Conservation (phyloP, 2,888 invertebrate genomes). For the Chromoteleia sp. region DNA sequence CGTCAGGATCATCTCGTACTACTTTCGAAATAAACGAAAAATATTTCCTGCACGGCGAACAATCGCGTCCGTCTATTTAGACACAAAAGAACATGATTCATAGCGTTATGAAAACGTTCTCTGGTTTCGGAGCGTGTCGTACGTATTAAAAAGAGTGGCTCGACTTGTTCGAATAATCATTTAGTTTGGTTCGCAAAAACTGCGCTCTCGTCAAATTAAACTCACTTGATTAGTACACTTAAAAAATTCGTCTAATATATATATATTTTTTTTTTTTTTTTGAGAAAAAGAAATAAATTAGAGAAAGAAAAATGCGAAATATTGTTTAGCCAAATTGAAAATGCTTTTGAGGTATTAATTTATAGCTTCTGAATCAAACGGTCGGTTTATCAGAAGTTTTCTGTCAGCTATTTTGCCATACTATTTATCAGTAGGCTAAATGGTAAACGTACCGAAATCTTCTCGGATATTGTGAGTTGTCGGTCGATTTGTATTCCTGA, state of each 20-base stretch:
- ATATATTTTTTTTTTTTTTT: no score
- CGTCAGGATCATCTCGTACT: slow-evolving; percentile 26
- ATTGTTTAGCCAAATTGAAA: no score
- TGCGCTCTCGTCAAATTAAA: slow-evolving; percentile 17
- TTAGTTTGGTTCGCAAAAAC: slow-evolving; percentile 28
- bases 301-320: no score
- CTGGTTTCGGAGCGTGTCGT: slow-evolving; percentile 14
- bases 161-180: slow-evolving; percentile 35
- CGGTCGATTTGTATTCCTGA: slow-evolving; percentile 43
- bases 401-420: slow-evolving; percentile 1
- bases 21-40: slow-evolving; percentile 45
- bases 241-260: neutral
- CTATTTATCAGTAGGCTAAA: neutral
- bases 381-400: no score
- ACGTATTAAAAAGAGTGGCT: slow-evolving; percentile 18
- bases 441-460: no score
- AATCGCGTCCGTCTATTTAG: slow-evolving; percentile 46
- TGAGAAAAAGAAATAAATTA: no score
- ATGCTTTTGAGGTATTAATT: no score
- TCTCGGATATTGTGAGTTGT: no score
- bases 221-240: slow-evolving; percentile 35
- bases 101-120: slow-evolving; percentile 52
- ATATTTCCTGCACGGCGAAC: slow-evolving; percentile 24
- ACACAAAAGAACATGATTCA: slow-evolving; percentile 49
- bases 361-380: neutral